Base-by-base conservation (phyloP, 2,113 vertebrate species). In the Hymenochirus boettgeri region DNA sequence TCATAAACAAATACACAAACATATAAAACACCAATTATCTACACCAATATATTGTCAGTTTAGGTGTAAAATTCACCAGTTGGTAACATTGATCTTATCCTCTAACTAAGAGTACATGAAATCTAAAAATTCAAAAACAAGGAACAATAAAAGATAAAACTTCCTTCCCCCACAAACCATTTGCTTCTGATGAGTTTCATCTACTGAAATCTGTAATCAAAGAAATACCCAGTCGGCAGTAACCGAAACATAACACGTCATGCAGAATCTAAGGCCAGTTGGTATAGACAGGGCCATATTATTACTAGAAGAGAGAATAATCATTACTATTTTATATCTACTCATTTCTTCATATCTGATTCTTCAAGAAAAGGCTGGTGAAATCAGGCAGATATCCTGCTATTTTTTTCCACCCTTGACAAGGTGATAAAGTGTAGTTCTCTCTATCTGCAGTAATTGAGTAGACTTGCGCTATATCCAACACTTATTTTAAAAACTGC, bases 161-260 rank as follows among this genome's bases (percentile, higher is more conserved):
- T n/a, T n/a, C n/a, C n/a, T n/a, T n/a, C n/a, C n/a, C n/a, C n/a
- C n/a, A n/a, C n/a, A n/a, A n/a, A n/a, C n/a, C n/a, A n/a, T n/a
- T n/a, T n/a, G n/a, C n/a, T n/a, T n/a, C n/a, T n/a, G n/a, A n/a
- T n/a, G n/a, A n/a, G n/a, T n/a, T n/a, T n/a, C n/a, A n/a, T n/a
- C n/a, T n/a, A n/a, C n/a, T n/a, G n/a, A n/a, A n/a, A n/a, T n/a
- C 64, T 59, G 29, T 59, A 67, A 58, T 67, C 46, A 21, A 35
- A 52, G 64, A 67, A 58, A 37, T 59, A 59, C 47, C n/a, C 39
- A 27, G 31, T 65, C 62, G 25, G 26, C n/a, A n/a, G n/a, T 53
- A 21, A 48, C 46, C 8, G 33, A 48, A 5, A 22, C 45, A 47
- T 19, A 19, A 21, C 18, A 22, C 19, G n/a, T n/a, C n/a, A n/a